Base-by-base conservation (phyloP, 2,113 vertebrate genomes). In the Lota lota region DNA sequence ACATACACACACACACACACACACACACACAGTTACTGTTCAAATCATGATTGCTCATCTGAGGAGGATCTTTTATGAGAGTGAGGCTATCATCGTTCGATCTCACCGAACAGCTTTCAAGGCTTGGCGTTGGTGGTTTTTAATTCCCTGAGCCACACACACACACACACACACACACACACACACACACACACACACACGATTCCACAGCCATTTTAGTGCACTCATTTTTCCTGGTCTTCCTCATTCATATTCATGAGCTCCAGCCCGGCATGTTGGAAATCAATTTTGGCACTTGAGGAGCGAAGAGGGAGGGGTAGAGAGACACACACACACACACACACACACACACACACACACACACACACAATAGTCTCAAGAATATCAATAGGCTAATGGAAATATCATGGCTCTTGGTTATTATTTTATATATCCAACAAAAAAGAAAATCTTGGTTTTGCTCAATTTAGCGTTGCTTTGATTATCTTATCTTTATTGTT, bases 41-140 rank as follows among this genome's bases (percentile, higher is more conserved):
- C 63, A 80, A 79, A 73, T 77, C 81, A 74, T 81, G 83, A 87
- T 87, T 84, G 83, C 86, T 90, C 80, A 89, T 87, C 79, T 75
- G 93, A 94, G 93, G 92, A 93, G 91, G 91, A 84, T 88, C 86
- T 87, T 91, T 88, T 90, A 90, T 89, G 86, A 89, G 88, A 91
- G 84, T 84, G 80, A 81, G 84, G 83, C 85, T 88, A 89, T 92
- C 85, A 81, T 89, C 40, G 40, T 14, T 86, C 83, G 79, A 88
- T 90, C 87, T 89, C 89, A 84, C 86, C 88, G 86, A 89, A 90
- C 88, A 80, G 85, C 78, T 89, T 86, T 73, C 67, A 66, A 36
- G 75, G 69, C 73, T 76, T 66, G 19, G 78, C 83, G 88, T 90
- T 88, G 88, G 90, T 90, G 75, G 85, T 89, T 92, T 91, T 90